Conservation (phyloP, 53 echinoderm and acorn worm species). For the Echinometra lucunter region DNA sequence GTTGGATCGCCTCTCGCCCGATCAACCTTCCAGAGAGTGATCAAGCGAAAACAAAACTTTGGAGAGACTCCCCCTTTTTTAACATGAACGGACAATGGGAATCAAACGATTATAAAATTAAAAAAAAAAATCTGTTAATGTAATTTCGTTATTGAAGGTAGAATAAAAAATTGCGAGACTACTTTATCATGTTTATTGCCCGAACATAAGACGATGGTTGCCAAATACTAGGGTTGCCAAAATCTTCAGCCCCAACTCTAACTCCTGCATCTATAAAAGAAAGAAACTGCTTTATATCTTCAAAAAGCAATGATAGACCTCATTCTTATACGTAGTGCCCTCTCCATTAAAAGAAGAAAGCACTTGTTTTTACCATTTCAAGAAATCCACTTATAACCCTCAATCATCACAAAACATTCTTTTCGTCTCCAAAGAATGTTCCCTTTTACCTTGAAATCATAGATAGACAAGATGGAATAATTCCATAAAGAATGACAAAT, state of each 20-base stretch:
- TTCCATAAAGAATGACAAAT: conserved; percentile 44
- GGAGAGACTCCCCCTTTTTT: too few species aligned
- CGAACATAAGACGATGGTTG: background rate
- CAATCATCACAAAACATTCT: background rate
- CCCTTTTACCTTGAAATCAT: background rate
- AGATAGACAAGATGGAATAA: background rate
- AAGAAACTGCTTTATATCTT: background rate
- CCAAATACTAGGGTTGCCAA: background rate
- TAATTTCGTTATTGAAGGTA: too few species aligned
- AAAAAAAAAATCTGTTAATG: too few species aligned
- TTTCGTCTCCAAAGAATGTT: background rate
- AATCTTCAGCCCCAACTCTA: too few species aligned
- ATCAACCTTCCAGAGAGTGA: too few species aligned
- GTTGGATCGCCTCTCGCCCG: too few species aligned
- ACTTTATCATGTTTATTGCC: too few species aligned
- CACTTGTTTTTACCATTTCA: background rate
- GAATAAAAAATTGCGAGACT: too few species aligned
- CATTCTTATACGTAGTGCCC: background rate
- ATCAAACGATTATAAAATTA: too few species aligned
- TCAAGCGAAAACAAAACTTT: too few species aligned
- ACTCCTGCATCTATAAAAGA: background rate
- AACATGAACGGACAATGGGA: too few species aligned
- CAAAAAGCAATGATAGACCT: background rate
- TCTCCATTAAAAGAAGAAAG: background rate
- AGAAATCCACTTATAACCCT: background rate